phyloP scores from a whole-genome alignment of 2,113 vertebrate genomes.

The Entosphenus tridentatus region DNA sequence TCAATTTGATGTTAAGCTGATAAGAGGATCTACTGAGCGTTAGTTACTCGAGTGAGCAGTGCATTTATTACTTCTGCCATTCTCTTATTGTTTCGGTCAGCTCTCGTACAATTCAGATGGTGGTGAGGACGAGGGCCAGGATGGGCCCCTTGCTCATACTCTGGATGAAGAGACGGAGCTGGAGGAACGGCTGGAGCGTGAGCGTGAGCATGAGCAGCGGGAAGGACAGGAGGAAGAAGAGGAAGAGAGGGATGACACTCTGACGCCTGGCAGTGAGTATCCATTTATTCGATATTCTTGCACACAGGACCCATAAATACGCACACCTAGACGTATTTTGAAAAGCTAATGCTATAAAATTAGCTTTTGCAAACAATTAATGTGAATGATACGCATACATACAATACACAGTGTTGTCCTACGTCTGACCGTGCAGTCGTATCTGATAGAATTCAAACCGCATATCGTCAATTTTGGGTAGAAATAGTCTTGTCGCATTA shows the following conservation, averaged over 20 bases:
- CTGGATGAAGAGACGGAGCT: neutral
- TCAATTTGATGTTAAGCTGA: too few relatives aligned
- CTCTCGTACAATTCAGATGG: constrained; percentile 1
- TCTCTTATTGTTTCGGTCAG: neutral
- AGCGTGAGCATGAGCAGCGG: neutral
- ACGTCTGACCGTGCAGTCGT: too few relatives aligned
- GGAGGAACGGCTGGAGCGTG: constrained; percentile 3
- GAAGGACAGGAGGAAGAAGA: neutral
- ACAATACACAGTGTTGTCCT: too few relatives aligned
- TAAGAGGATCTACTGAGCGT: too few relatives aligned
- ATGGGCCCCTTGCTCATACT: neutral
- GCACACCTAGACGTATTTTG: too few relatives aligned
- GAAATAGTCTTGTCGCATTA: too few relatives aligned
- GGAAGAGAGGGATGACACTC: neutral
- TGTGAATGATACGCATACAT: too few relatives aligned
- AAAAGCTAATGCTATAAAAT: too few relatives aligned
- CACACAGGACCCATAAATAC: neutral
- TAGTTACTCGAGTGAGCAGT: neutral
- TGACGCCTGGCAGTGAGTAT: constrained; percentile 5
- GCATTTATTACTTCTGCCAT: neutral
- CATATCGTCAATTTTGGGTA: too few relatives aligned
- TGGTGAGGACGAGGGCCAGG: neutral
- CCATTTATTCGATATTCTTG: neutral
- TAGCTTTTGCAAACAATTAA: too few relatives aligned
- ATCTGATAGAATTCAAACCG: too few relatives aligned